phyloP scores from a whole-genome alignment of 2,113 vertebrate genomes.

The Tachuris rubrigastra region DNA sequence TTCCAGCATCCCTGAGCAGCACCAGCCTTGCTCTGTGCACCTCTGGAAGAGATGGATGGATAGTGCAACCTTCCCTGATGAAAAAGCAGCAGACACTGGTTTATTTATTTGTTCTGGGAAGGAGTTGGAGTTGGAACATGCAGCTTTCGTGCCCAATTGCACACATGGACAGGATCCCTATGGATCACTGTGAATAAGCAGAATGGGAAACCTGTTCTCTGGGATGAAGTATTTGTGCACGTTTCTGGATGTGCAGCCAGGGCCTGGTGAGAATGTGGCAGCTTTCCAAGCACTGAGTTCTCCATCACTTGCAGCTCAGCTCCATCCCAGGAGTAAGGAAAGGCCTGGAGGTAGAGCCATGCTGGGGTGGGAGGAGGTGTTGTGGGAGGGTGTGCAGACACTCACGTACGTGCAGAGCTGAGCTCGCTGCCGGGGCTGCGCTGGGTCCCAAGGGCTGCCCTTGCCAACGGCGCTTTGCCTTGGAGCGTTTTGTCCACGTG shows the following conservation, averaged over 20 bases:
- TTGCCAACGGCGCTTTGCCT: not conserved
- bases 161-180: not conserved
- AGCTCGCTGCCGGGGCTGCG: not conserved
- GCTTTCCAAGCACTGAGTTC: not conserved
- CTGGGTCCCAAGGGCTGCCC: not conserved
- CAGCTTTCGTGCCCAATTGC: not conserved
- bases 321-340: not conserved
- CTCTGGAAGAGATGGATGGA: not conserved
- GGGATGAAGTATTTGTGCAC: not conserved
- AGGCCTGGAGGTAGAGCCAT: not conserved
- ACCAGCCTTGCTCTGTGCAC: not conserved
- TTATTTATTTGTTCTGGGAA: not conserved
- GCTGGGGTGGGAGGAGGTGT: not conserved
- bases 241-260: not conserved
- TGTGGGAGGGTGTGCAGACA: not conserved
- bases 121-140: not conserved
- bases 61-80: not conserved
- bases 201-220: not conserved
- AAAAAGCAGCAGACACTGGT: not conserved
- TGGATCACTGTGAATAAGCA: not conserved
- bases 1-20: not conserved
- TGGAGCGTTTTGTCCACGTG: fast-evolving
- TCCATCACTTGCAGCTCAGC: not conserved
- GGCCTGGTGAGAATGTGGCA: not conserved
- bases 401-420: not conserved